Evolutionary conservation across 2,888 invertebrate species (phyloP).

Genomic region (Dione vanillae): DNA sequence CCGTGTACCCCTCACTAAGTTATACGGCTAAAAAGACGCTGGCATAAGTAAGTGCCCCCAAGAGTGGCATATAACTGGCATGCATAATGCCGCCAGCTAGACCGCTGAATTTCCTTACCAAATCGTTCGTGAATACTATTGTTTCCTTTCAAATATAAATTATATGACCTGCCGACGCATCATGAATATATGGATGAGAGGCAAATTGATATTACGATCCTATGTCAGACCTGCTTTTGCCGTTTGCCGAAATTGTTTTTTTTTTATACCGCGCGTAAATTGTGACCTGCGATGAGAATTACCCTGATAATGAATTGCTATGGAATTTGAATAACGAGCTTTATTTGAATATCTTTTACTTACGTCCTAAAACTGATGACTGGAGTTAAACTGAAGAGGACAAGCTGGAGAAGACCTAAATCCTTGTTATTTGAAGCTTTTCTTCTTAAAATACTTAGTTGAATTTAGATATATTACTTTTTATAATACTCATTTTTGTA

Average conservation of each 20-base stretch:
- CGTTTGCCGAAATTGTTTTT: constrained; percentile 69
- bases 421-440: too few relatives aligned
- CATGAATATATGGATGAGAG: constrained; percentile 82
- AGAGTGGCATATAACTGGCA: constrained; percentile 75
- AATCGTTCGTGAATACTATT: constrained; percentile 80
- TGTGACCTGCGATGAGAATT: constrained; percentile 78
- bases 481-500: too few relatives aligned
- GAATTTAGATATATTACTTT: too few relatives aligned
- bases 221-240: constrained; percentile 71
- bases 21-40: constrained; percentile 62
- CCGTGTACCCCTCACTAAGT: constrained; percentile 35
- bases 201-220: constrained; percentile 82
- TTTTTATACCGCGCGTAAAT: constrained; percentile 75
- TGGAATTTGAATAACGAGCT: constrained; percentile 26
- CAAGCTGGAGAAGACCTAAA: too few relatives aligned
- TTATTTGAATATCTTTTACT: constrained; percentile 7
- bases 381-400: too few relatives aligned
- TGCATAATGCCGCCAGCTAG: constrained; percentile 68
- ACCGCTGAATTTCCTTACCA: constrained; percentile 60
- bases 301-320: constrained; percentile 65
- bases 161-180: constrained; percentile 77
- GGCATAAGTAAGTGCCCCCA: constrained; percentile 79
- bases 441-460: too few relatives aligned
- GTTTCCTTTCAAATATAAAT: constrained; percentile 82
- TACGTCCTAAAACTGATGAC: background rate